Evolutionary conservation across 1,140 invertebrate species (phyloP).

Genomic region (Parasteatoda tepidariorum): DNA sequence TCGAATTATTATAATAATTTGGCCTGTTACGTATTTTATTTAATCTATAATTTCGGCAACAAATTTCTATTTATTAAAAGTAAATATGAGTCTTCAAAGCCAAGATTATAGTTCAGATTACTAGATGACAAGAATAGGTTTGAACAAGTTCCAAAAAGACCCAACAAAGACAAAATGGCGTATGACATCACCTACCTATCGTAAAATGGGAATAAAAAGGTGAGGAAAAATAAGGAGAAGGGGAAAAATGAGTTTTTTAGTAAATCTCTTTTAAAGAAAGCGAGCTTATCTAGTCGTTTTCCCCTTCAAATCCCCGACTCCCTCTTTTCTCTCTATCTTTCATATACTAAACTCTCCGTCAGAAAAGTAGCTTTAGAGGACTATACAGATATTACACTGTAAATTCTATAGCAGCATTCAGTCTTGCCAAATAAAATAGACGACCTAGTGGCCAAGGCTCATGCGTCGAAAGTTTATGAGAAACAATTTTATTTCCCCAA

Average conservation of each 20-base stretch:
- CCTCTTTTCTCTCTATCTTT: constrained; percentile 20
- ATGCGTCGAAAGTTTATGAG: constrained; percentile 56
- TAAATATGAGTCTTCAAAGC: too few relatives aligned
- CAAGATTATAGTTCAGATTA: too few relatives aligned
- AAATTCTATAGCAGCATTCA: constrained; percentile 60
- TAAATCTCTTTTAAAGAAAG: constrained; percentile 31
- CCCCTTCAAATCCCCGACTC: constrained; percentile 14
- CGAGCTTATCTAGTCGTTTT: constrained; percentile 39
- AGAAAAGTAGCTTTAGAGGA: constrained; percentile 26
- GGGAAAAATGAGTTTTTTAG: constrained; percentile 22
- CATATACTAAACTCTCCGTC: neutral
- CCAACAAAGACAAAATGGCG: neutral
- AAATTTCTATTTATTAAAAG: too few relatives aligned
- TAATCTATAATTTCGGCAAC: too few relatives aligned
- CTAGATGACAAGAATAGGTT: neutral
- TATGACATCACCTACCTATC: neutral
- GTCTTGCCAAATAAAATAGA: constrained; percentile 56
- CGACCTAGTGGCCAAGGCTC: neutral
- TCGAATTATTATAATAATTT: too few relatives aligned
- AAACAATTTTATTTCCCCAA: constrained; percentile 61
- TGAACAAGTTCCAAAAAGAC: too few relatives aligned
- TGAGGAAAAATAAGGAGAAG: neutral
- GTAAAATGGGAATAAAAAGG: neutral
- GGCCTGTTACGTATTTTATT: too few relatives aligned
- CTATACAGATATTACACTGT: constrained; percentile 58